phyloP scores from a whole-genome alignment of 2,888 invertebrate species.

The Tetragnatha montana region DNA sequence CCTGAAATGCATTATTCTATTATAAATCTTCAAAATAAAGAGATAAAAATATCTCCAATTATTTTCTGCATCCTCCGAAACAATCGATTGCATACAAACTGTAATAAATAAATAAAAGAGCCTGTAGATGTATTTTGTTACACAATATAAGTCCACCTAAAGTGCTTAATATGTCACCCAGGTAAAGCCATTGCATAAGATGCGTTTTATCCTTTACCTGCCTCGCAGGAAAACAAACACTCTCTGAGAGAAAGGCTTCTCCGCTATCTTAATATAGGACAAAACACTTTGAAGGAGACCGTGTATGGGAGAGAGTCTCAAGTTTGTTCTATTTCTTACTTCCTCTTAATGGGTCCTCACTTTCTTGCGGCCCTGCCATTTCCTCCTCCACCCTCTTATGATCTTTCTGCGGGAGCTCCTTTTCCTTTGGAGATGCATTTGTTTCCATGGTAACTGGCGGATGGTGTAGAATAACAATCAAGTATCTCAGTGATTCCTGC shows the following conservation, averaged over 20 bases:
- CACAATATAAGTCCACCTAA: too few relatives aligned
- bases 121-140: too few relatives aligned
- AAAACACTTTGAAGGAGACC: slow-evolving; percentile 4
- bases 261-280: neutral
- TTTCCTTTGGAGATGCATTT: slow-evolving; percentile 29
- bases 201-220: neutral
- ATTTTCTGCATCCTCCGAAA: too few relatives aligned
- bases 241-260: neutral
- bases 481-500: slow-evolving; percentile 7
- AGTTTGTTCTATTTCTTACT: slow-evolving; percentile 23
- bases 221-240: neutral
- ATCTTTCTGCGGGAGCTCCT: neutral
- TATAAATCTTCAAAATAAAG: too few relatives aligned
- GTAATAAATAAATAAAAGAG: too few relatives aligned
- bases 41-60: too few relatives aligned
- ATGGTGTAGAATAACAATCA: slow-evolving; percentile 43
- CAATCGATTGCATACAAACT: too few relatives aligned
- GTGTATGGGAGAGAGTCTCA: neutral
- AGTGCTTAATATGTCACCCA: too few relatives aligned
- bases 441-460: slow-evolving; percentile 25
- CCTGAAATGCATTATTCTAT: too few relatives aligned
- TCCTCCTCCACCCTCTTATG: slow-evolving; percentile 29
- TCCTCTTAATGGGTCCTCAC: slow-evolving; percentile 5
- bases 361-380: slow-evolving; percentile 37
- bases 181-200: neutral